Percentiles rank a stretch among this genome's conserved stretches.
Evolutionary conservation across 2,797 vertebrate species (phyloP).

Genomic region (Peromyscus aztecus): DNA sequence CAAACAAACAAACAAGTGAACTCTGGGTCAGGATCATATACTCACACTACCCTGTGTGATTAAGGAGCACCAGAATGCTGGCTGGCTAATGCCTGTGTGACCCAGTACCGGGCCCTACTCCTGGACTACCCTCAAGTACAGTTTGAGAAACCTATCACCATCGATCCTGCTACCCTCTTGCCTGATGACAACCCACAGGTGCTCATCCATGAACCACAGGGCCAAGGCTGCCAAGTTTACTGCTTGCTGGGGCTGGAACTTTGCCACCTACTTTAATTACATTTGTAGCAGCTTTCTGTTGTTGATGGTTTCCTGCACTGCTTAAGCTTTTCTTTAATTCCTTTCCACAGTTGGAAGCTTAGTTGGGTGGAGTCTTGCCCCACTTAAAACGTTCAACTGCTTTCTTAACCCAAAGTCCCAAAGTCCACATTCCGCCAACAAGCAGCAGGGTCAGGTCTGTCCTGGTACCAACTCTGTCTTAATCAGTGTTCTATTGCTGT

Average conservation of each 20-base stretch:
- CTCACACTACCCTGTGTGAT: not conserved
- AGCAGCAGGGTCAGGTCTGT: not conserved
- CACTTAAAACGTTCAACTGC: not conserved
- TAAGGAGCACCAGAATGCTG: not conserved
- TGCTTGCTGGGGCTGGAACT: not conserved
- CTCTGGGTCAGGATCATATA: not conserved
- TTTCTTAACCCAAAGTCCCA: not conserved
- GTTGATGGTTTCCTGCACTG: not conserved
- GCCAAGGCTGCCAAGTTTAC: not conserved
- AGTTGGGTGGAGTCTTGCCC: not conserved
- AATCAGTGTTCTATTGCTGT: not conserved
- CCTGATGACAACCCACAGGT: not conserved
- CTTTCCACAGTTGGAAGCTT: not conserved
- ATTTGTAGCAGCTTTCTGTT: not conserved
- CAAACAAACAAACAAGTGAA: not conserved
- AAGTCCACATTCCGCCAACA: not conserved
- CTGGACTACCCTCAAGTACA: not conserved
- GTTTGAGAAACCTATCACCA: not conserved
- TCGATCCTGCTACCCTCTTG: not conserved
- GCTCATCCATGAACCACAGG: not conserved
- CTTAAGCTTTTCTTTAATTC: not conserved
- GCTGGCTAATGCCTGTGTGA: not conserved
- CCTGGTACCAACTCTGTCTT: not conserved
- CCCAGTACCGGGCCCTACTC: not conserved
- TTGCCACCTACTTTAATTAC: not conserved